Base-by-base conservation (phyloP, 1,140 invertebrate species). In the Saccostrea glomerata region DNA sequence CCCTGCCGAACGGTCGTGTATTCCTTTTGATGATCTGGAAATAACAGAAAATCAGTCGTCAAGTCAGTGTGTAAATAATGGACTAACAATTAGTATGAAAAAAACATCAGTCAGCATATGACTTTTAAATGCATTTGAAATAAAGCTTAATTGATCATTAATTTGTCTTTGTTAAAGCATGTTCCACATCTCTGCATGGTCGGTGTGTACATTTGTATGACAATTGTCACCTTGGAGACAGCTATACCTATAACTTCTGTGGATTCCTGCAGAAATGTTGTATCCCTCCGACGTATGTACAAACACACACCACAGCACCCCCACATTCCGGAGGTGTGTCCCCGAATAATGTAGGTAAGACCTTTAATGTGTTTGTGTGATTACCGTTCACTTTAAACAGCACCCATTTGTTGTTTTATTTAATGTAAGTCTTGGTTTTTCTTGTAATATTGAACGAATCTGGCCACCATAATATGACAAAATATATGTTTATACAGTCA, bases 231-330 rank as follows among this genome's bases (percentile, higher is more conserved):
- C 25, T 88, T 25, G 91, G 92, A 55, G 86, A 92, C 63, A 56
- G 85, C 7, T 89, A 91, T 20, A 88, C 88, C 9, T 86, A 89
- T 60, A 92, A 86, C 82, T 89, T 91, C 84, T 92, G 92, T 82
- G 91, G 91, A 3, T 90, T 92, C 40, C 86, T 91, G 23, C 84
- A 92, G 84, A 84, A 89, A 15, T 92, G 92, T 83, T 92, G 92
- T 86, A 47, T 84, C 63, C 30, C 63, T 17, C 9, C 66, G 30
- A 15, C 25, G 36, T 40, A 12, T 60, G 70, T 15, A 55, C 77
- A 20, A 47, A 25, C 84, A 13, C 60, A 30, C 7, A 77, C 70
- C 23, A 77, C 70, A 36, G 3, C 88, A 13, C 66, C 60, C 47
- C 85, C 87, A 1, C 83, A 84, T 12, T 25, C 82, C 20, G 89